These are phyloP conservation scores for Ferdinandea cuprea DNA, from an alignment of 2,888 invertebrate species.

Conservation along the genomic window DNA sequence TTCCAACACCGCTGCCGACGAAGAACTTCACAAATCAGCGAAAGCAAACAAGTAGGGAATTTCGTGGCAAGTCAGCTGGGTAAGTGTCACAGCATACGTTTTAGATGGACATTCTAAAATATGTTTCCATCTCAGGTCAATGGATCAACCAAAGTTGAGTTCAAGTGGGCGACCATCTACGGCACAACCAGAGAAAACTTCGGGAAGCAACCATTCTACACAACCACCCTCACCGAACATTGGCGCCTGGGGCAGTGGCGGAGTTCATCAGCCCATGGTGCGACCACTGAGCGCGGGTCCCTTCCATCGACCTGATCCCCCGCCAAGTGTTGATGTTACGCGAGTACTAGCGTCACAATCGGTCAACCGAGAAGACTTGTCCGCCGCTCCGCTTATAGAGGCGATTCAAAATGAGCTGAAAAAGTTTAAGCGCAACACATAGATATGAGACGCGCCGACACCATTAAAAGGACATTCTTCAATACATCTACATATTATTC, in stretches of 20 bases:
- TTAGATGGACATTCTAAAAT: neutral
- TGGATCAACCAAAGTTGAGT: constrained; percentile 77
- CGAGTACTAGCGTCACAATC: constrained; percentile 70
- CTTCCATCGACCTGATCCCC: constrained; percentile 84
- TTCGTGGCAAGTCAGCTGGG: constrained; percentile 82
- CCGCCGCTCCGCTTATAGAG: constrained; percentile 92
- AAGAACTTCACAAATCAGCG: constrained; percentile 80
- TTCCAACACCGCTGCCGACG: constrained; percentile 81
- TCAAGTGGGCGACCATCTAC: constrained; percentile 80
- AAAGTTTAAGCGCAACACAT: constrained; percentile 80
- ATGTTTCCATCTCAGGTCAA: constrained; percentile 48
- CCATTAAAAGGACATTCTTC: constrained; percentile 1
- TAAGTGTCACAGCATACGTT: neutral
- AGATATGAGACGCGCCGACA: neutral
- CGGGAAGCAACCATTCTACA: constrained; percentile 80
- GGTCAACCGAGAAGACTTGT: constrained; percentile 84
- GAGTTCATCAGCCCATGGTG: constrained; percentile 84
- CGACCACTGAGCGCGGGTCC: constrained; percentile 88
- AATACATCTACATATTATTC: too few relatives aligned
- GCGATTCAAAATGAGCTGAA: constrained; percentile 90
- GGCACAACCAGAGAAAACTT: constrained; percentile 80
- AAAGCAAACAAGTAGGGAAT: constrained; percentile 79
- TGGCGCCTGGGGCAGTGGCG: constrained; percentile 84
- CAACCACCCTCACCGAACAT: constrained; percentile 83
- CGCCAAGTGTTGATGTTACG: constrained; percentile 78